These are phyloP conservation scores for Colossoma macropomum DNA, from an alignment of 2,113 vertebrate genomes.

Conservation along the genomic window DNA sequence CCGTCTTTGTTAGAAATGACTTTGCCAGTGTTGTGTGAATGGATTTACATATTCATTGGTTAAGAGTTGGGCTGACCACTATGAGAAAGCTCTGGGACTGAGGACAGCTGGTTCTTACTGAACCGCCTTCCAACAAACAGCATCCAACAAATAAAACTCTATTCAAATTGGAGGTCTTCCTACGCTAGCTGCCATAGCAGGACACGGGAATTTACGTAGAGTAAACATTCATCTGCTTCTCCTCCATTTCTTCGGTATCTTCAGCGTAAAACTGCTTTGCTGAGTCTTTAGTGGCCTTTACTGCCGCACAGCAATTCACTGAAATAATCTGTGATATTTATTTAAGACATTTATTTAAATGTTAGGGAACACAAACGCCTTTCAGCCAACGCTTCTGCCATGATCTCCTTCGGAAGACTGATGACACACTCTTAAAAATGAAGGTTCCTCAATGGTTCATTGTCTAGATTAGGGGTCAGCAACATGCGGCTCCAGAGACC, in stretches of 20 bases:
- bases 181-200: neutral
- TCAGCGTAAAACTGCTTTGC: neutral
- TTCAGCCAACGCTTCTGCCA: neutral
- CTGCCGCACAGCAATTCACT: neutral
- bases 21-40: neutral
- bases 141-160: neutral
- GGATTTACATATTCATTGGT: neutral
- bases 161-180: neutral
- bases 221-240: neutral
- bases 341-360: neutral
- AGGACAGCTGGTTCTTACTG: constrained; percentile 2
- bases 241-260: neutral
- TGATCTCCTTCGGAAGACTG: neutral
- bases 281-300: neutral
- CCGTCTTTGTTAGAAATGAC: neutral
- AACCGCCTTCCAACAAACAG: neutral
- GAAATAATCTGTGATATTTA: neutral
- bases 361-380: neutral
- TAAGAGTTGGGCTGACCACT: neutral
- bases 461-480: too few species aligned
- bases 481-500: too few species aligned
- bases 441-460: too few species aligned
- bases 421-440: neutral
- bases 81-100: neutral
- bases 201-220: neutral